Base-by-base conservation (phyloP, 2,113 vertebrate genomes). In the Lampris incognitus region DNA sequence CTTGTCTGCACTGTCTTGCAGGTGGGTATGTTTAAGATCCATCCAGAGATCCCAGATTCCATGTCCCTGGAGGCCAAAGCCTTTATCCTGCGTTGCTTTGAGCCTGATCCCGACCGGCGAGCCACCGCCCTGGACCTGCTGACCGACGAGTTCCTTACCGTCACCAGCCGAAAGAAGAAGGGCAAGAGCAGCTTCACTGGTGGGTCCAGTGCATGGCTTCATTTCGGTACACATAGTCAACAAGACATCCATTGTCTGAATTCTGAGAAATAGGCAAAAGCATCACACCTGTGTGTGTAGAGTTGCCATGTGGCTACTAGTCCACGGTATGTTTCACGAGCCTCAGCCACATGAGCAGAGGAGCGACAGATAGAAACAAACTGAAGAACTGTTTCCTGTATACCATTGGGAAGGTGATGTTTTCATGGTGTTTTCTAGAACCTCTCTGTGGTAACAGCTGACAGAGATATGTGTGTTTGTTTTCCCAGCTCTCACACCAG, bases 1-100 rank as follows among this genome's bases (percentile, higher is more conserved):
- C 51, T 63, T 68, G 50, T 55, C 51, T 3, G 11, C 2, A 64
- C 24, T 36, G 72, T n/a, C 69, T 38, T 80, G 70, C 73, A 99
- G 98, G 98, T 99, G 76, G 98, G 98, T 52, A 99, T 99, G 98
- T 99, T 99, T 85, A 99, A 99, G 94, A 98, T 99, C 89, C 98
- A 99, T 74, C 98, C 98, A 0, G 98, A 99, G 93, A 98, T 99
- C 85, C 98, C 98, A 1, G 97, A 98, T 77, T 97, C 97, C 83
- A 99, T 99, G 98, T 99, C 98, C 0, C 83, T 87, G 52, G 98
- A 99, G 89, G 98, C 98, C 84, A 99, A 99, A 82, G 97, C 96
- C 0, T 99, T 99, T 83, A 97, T 99, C 83, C 8, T 99, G 76
- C 95, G 95, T 54, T 99, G 98, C 89, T 99, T 99, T 67, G 98